Percentiles rank a stretch among this genome's conserved stretches.
phyloP scores from a whole-genome alignment of 2,888 invertebrate species.

The Scelioninae gen. 2 region DNA sequence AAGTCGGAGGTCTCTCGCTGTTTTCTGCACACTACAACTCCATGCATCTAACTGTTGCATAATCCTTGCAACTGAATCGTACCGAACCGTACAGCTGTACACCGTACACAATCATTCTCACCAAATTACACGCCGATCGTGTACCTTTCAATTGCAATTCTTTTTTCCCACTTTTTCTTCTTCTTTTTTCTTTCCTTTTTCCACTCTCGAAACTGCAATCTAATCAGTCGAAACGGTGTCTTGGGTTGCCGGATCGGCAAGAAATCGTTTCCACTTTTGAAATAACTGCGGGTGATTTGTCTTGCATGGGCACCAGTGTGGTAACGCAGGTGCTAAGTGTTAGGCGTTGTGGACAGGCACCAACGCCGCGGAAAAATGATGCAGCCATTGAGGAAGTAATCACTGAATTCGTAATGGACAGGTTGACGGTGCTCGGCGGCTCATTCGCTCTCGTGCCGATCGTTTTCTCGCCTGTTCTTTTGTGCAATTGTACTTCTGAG shows the following conservation, averaged over 20 bases:
- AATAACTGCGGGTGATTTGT: slow-evolving; percentile 12
- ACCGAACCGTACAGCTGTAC: too few relatives aligned
- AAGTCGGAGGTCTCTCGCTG: too few relatives aligned
- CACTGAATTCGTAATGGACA: slow-evolving; percentile 50
- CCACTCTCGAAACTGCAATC: too few relatives aligned
- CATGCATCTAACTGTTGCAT: too few relatives aligned
- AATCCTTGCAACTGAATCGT: too few relatives aligned
- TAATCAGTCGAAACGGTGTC: background rate
- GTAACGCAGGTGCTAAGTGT: slow-evolving; percentile 48
- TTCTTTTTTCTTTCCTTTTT: too few relatives aligned
- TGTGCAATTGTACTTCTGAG: slow-evolving; percentile 49
- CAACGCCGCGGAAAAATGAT: slow-evolving; percentile 40
- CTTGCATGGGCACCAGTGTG: slow-evolving; percentile 39
- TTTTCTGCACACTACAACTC: too few relatives aligned
- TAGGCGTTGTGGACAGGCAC: slow-evolving; percentile 29
- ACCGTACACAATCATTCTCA: too few relatives aligned
- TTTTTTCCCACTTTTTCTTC: too few relatives aligned
- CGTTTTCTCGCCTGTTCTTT: slow-evolving; percentile 52
- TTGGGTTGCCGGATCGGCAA: background rate
- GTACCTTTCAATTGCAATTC: too few relatives aligned
- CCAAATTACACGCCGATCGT: too few relatives aligned
- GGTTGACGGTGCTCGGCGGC: slow-evolving; percentile 33
- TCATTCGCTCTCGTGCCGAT: slow-evolving; percentile 28
- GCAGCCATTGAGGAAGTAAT: slow-evolving; percentile 53
- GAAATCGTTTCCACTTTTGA: background rate